Evolutionary conservation across 2,797 vertebrate species (phyloP).

Genomic region (Aythya fuligula): DNA sequence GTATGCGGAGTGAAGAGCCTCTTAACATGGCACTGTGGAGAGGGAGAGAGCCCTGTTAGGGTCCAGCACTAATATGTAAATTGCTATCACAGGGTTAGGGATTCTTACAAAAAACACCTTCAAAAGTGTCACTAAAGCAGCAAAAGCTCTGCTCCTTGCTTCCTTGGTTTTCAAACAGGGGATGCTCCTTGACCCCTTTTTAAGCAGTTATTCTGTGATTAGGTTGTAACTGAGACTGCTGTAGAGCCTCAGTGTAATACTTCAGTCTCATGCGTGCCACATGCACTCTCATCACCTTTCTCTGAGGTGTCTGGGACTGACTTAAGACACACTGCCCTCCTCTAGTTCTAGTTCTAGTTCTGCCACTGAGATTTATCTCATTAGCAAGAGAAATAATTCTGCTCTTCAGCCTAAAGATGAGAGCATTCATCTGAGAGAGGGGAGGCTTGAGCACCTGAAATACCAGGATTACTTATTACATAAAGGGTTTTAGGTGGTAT

Average conservation of each 20-base stretch:
- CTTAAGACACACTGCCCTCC: background rate
- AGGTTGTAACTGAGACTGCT: background rate
- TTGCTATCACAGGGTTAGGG: fast-evolving
- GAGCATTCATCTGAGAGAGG: background rate
- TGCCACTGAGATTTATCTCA: background rate
- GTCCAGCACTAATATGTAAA: background rate
- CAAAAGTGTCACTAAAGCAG: background rate
- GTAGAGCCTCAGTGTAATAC: background rate
- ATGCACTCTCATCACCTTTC: background rate
- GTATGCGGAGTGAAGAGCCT: background rate
- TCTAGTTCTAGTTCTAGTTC: background rate
- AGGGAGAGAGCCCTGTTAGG: background rate
- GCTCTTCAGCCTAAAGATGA: background rate
- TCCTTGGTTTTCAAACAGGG: background rate
- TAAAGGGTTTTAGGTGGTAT: background rate
- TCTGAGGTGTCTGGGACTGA: background rate
- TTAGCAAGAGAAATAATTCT: background rate
- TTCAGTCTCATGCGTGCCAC: background rate
- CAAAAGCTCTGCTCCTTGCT: background rate
- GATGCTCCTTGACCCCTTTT: background rate
- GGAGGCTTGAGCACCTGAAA: background rate
- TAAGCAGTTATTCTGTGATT: background rate
- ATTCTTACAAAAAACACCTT: background rate
- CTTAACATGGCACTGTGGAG: background rate
- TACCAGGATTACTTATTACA: background rate